Conservation (phyloP, 2,113 vertebrate genomes). For the Anguilla japonica region DNA sequence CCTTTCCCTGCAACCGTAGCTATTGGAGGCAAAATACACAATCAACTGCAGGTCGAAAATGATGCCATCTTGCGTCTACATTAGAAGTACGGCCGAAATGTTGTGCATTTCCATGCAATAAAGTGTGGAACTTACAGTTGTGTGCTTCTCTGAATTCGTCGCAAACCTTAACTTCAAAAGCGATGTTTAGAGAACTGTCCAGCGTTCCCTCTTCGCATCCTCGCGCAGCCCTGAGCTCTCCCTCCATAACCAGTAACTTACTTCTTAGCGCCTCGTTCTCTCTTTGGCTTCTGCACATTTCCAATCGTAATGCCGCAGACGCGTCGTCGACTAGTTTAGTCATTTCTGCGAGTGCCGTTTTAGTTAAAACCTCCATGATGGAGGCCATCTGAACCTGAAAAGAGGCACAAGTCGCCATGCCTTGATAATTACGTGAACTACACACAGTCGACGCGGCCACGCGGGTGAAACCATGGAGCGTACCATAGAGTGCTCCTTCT, state of each 20-base stretch:
- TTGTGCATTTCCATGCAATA: not conserved
- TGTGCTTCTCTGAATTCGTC: not conserved
- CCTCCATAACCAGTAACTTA: conserved; percentile 4
- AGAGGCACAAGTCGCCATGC: not conserved
- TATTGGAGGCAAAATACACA: no score
- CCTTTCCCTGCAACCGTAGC: no score
- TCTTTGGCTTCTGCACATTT: conserved; percentile 1
- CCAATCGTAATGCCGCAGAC: not conserved
- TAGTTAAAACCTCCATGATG: conserved; percentile 16
- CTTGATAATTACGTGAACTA: not conserved
- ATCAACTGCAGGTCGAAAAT: no score
- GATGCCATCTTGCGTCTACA: not conserved
- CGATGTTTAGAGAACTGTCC: not conserved
- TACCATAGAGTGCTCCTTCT: no score
- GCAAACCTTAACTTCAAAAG: not conserved
- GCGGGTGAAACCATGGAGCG: no score
- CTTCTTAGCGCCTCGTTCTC: conserved; percentile 9
- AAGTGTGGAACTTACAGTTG: not conserved
- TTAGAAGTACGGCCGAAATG: not conserved
- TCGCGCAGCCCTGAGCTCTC: not conserved
- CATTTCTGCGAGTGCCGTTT: conserved; percentile 8
- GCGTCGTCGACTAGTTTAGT: conserved; percentile 12
- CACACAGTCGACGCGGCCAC: no score
- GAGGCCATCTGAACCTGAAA: conserved; percentile 13
- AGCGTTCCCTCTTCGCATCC: not conserved